Conservation (phyloP, 2,888 invertebrate species). For the Ormia ochracea region DNA sequence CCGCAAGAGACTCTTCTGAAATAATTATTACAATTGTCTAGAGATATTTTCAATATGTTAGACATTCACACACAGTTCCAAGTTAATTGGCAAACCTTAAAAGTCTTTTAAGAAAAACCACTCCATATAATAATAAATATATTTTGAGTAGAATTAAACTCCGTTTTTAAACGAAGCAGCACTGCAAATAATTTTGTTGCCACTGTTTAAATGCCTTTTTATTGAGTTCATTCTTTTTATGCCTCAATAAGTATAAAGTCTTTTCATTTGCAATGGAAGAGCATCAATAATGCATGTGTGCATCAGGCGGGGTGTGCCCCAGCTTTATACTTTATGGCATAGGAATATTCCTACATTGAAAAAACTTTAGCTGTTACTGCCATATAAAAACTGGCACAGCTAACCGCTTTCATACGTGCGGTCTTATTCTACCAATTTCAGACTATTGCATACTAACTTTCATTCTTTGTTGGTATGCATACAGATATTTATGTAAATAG, state of each 20-base stretch:
- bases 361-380: constrained; percentile 6
- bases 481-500: constrained; percentile 3
- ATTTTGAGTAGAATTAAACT: no score
- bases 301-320: background rate
- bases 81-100: no score
- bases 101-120: no score
- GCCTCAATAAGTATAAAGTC: constrained; percentile 41
- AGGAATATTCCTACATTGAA: no score
- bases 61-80: no score
- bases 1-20: no score
- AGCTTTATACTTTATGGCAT: no score
- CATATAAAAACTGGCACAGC: background rate
- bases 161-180: no score
- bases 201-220: background rate
- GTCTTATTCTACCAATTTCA: background rate
- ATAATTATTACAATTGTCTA: no score
- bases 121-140: no score
- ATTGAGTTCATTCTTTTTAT: constrained; percentile 36
- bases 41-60: no score
- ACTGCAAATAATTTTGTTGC: background rate
- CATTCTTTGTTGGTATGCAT: background rate
- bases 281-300: background rate
- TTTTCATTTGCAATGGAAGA: constrained; percentile 12
- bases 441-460: constrained; percentile 24
- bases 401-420: background rate